Evolutionary conservation across 2,888 invertebrate genomes (phyloP), one percentile per base, ranked within the genome.

Genomic region (Tipula helvola): DNA sequence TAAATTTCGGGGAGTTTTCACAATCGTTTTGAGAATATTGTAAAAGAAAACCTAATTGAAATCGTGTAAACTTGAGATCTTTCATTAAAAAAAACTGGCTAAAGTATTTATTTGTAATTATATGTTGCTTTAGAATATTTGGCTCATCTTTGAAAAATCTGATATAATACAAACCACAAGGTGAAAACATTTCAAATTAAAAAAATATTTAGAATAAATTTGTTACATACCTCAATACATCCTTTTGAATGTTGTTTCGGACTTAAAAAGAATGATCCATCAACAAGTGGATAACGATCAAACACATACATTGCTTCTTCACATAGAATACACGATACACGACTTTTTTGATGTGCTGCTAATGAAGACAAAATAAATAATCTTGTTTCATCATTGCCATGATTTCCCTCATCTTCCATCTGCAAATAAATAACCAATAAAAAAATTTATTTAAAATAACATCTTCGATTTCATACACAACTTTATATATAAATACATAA

Each of bases 341-440:
- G 94, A 88, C 96, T 95, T 92, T 96, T 96, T 90, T 97, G 97
- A 90, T 97, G 95, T 42, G 97, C 97, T 88, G 98, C 98, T 90
- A 99, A 93, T 83, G 97, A 98, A 88, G 98, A 97, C 90, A 99
- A 93, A 89, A 99, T 97, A 93, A 99, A 99, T 90, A 97, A 96
- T 89, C 99, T 95, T 86, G 98, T 98, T 91, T 99, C 99, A 91
- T 99, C 99, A 92, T 99, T 99, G 89, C 99, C 99, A 91, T 98
- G 98, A 92, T 98, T 97, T 88, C 98, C 98, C 91, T 99, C 99
- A 91, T 99, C 99, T 92, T 99, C 99, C 94, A 99, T 98, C 97
- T 98, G 94, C 90, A 93, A 93, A 89, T 89, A 89, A 89, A 85
- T 88, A 88, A 87, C 84, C 44, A 87, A 87, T 71, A 71, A 71